A percentile compares a stretch with the other conserved stretches of the same genome.
Conservation (phyloP, 2,797 vertebrate genomes). For the Melanotaenia maccullochi region DNA sequence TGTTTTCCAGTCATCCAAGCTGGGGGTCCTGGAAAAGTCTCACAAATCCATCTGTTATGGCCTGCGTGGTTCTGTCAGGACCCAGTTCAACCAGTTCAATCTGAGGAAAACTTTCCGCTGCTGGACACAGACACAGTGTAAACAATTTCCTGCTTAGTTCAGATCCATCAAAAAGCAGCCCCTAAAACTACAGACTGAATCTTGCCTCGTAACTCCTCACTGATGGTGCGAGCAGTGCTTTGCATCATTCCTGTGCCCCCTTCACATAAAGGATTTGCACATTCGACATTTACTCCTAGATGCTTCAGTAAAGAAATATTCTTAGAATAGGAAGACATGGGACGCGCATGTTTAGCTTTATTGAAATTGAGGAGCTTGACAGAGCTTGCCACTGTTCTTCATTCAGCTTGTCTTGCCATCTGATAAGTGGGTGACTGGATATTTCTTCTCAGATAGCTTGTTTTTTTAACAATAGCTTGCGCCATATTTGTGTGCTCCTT, state of each 20-base stretch:
- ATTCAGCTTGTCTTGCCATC: not conserved
- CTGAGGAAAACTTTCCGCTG: not conserved
- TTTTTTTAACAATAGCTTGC: not conserved
- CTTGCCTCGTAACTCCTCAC: not conserved
- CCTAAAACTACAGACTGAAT: not conserved
- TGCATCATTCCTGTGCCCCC: no score
- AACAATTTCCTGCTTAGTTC: not conserved
- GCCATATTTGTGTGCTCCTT: not conserved
- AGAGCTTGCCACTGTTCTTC: not conserved
- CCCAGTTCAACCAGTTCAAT: not conserved
- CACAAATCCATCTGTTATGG: not conserved
- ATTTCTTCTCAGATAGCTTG: not conserved
- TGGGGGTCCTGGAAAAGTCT: constrained; percentile 8
- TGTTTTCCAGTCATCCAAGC: constrained; percentile 19
- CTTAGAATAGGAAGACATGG: constrained; percentile 4
- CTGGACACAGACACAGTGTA: not conserved
- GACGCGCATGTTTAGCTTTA: not conserved
- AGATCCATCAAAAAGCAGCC: constrained; percentile 5
- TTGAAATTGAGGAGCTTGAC: not conserved
- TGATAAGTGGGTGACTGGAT: not conserved
- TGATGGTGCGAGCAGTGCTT: no score
- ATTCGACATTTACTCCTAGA: not conserved
- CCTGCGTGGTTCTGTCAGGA: not conserved
- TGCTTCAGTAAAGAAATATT: not conserved
- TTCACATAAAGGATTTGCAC: no score